A percentile compares a stretch with the other conserved stretches of the same genome.
phyloP scores from a whole-genome alignment of 2,888 invertebrate species.

The Chydorus sphaericus region DNA sequence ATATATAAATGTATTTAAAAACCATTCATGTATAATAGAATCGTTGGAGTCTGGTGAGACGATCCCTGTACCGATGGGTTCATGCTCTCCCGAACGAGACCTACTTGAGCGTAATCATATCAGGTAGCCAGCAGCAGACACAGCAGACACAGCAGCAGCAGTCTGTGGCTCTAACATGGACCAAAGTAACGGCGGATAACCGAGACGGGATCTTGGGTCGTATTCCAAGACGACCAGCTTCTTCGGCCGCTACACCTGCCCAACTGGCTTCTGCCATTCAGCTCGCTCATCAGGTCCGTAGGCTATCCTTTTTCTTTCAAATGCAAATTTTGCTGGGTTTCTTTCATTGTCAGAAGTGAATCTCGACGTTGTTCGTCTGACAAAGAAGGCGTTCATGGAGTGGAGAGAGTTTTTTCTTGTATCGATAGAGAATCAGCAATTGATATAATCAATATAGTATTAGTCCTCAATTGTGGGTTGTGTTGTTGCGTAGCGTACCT shows the following conservation, averaged over 20 bases:
- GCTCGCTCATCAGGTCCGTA: slow-evolving; percentile 8
- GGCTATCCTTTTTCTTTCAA: background rate
- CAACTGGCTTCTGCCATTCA: slow-evolving; percentile 14
- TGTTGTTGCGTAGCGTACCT: too few species aligned
- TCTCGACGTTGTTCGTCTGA: too few species aligned
- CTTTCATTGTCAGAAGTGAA: too few species aligned
- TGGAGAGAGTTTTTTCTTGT: too few species aligned
- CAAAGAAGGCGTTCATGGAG: background rate
- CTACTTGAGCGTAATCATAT: slow-evolving; percentile 21
- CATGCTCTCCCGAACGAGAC: slow-evolving; percentile 22
- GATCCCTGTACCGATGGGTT: slow-evolving; percentile 22
- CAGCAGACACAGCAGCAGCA: slow-evolving; percentile 20
- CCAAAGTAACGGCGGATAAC: slow-evolving; percentile 22
- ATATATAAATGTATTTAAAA: too few species aligned
- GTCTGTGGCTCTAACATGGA: slow-evolving; percentile 22
- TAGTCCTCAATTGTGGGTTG: too few species aligned
- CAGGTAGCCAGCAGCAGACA: too few species aligned
- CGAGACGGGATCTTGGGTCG: slow-evolving; percentile 23
- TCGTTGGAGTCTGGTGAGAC: slow-evolving; percentile 23
- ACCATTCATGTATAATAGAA: too few species aligned
- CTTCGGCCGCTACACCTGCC: slow-evolving; percentile 8
- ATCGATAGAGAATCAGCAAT: too few species aligned
- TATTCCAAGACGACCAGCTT: slow-evolving; percentile 22
- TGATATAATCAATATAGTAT: too few species aligned
- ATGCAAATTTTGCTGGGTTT: background rate